Evolutionary conservation across 2,113 vertebrate genomes (phyloP).

Genomic region (Pomatostomus ruficeps): DNA sequence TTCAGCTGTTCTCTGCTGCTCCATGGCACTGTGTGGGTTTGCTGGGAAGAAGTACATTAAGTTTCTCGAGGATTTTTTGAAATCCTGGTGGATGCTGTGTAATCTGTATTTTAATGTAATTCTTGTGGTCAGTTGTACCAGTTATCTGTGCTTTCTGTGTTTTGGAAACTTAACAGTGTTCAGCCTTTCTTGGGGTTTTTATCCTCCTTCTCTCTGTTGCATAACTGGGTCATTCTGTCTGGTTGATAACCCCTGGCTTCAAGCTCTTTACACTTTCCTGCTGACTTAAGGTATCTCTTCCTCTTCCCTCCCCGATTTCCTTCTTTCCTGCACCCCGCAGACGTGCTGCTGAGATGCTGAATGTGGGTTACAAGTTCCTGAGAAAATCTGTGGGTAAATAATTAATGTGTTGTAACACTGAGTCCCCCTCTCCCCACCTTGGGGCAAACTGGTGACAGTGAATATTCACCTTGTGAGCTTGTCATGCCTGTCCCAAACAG

Average conservation of each 20-base stretch:
- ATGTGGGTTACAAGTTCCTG: background rate
- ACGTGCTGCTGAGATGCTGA: background rate
- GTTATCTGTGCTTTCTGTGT: background rate
- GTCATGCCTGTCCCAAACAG: background rate
- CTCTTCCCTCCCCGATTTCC: background rate
- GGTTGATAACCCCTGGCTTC: constrained; percentile 31
- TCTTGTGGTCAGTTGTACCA: background rate
- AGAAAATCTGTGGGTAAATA: constrained; percentile 4
- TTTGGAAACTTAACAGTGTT: background rate
- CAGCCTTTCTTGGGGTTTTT: constrained; percentile 7
- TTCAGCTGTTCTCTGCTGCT: background rate
- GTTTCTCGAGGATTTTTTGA: background rate
- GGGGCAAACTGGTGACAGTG: background rate
- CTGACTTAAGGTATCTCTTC: background rate
- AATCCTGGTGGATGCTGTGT: background rate
- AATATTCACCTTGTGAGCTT: background rate
- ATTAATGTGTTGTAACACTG: background rate
- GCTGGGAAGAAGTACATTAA: background rate
- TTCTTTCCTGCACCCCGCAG: background rate
- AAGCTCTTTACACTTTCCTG: constrained; percentile 6
- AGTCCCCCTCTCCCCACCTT: background rate
- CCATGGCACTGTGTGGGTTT: rapidly evolving
- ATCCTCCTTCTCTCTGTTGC: background rate
- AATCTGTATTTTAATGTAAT: constrained; percentile 8
- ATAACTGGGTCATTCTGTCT: background rate